These are phyloP conservation scores for Scaptodrosophila lebanonensis DNA, from an alignment of 1,140 invertebrate genomes.

Conservation along the genomic window DNA sequence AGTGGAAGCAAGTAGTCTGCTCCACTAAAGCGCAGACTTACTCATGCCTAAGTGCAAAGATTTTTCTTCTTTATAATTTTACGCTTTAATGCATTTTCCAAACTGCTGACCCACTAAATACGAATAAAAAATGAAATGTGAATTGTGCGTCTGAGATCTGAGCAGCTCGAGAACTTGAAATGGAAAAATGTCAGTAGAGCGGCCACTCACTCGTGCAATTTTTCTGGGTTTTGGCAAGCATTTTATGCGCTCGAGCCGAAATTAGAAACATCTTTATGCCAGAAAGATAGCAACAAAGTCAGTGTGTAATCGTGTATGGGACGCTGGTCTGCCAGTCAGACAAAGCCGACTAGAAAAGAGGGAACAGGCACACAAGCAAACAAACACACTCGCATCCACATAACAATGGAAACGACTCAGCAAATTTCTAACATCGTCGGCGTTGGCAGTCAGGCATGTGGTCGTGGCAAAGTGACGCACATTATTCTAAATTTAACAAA, in stretches of 20 bases:
- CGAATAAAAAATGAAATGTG: conserved; percentile 44
- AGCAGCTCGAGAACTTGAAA: no score
- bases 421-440: conserved; percentile 46
- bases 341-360: no score
- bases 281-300: conserved; percentile 15
- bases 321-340: conserved; percentile 2
- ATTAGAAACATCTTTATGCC: conserved; percentile 66
- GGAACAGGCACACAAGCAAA: neutral
- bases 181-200: no score
- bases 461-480: conserved; percentile 62
- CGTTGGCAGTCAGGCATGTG: conserved; percentile 23
- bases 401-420: conserved; percentile 58
- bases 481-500: conserved; percentile 75
- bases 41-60: neutral
- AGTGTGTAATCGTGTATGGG: no score
- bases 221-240: conserved; percentile 19
- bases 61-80: conserved; percentile 51
- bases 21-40: neutral
- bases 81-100: conserved; percentile 33
- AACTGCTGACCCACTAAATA: conserved; percentile 29
- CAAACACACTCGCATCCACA: conserved; percentile 21
- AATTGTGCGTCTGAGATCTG: neutral
- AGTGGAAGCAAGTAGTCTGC: neutral
- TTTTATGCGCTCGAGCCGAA: conserved; percentile 61
- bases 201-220: conserved; percentile 22